Base-by-base conservation (phyloP, 1,140 invertebrate genomes). In the Atta texana region DNA sequence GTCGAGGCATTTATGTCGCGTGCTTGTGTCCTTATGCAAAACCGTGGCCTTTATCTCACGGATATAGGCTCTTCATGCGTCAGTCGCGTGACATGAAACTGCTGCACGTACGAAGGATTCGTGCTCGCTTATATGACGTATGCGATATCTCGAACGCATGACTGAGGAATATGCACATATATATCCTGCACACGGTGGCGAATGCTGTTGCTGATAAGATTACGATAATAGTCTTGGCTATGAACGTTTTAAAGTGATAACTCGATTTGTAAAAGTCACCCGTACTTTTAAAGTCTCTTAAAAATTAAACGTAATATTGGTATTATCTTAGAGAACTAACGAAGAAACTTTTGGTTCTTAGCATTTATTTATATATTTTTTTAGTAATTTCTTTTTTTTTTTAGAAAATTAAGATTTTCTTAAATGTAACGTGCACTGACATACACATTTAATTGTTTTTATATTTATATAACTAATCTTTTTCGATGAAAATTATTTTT, bases 161-260 rank as follows among this genome's bases (percentile, higher is more conserved):
- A 28, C 39, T 39, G 34, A 18, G 24, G 18, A 61, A 39, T 61
- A 71, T 21, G 28, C 28, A 51, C 16, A 31, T 61, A 8, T 34
- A 34, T 69, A 49, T 49, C 66, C 12, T 31, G 34, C 55, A 51
- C 18, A 59, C 53, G 51, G 66, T 59, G 68, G 80, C 69, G 55
- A 74, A 84, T 75, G 31, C n/a, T 34, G 24, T 71, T n/a, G 69
- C 44, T 34, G 69, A 84, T 84, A 84, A 75, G 80, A 84, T 75
- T 84, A 75, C 49, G 80, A 75, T 49, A 72, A 49, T 49, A 49
- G 57, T 82, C 78, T 82, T 57, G 49, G 14, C 34, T 84, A 2
- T 10, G 69, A 49, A 28, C 28, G 34, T 74, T 74, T 84, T 84
- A 61, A 75, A 63, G 44, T 31, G 39, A 63, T 74, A 84, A 84